phyloP scores from a whole-genome alignment of 2,797 vertebrate genomes.

The Bovichtus diacanthus region DNA sequence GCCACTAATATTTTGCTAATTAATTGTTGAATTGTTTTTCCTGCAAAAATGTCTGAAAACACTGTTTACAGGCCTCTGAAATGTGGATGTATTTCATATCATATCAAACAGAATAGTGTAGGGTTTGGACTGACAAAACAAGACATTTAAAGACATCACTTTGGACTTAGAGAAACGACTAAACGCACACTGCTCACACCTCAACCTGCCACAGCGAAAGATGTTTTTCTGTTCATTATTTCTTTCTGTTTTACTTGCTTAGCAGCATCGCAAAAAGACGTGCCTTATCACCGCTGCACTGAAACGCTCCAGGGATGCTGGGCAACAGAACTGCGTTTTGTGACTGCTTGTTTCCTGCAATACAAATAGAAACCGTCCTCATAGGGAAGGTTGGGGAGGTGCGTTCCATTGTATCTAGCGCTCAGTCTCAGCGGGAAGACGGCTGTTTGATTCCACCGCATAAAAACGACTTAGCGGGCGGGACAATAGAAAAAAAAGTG shows the following conservation, averaged over 20 bases:
- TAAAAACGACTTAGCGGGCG: conserved; percentile 20
- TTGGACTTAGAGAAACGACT: too few species aligned
- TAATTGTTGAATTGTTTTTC: too few species aligned
- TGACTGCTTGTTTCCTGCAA: conserved; percentile 40
- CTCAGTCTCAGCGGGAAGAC: conserved; percentile 23
- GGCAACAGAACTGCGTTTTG: conserved; percentile 33
- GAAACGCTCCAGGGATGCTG: conserved; percentile 22
- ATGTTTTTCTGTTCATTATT: neutral
- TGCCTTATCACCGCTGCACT: conserved; percentile 41
- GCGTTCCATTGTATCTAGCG: conserved; percentile 46
- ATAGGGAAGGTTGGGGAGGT: conserved; percentile 2
- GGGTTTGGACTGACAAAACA: too few species aligned
- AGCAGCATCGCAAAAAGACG: conserved; percentile 30
- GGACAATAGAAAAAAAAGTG: conserved; percentile 43
- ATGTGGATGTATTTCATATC: too few species aligned
- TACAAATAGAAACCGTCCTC: conserved; percentile 56
- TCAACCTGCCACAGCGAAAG: neutral
- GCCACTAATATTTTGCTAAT: too few species aligned
- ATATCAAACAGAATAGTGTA: too few species aligned
- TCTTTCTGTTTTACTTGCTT: conserved; percentile 10
- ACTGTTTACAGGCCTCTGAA: too few species aligned
- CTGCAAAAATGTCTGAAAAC: too few species aligned
- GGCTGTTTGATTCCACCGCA: conserved; percentile 39
- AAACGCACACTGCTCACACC: too few species aligned
- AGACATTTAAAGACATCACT: too few species aligned